phyloP scores from a whole-genome alignment of 1,140 invertebrate species.

The Trachymyrmex cornetzi region DNA sequence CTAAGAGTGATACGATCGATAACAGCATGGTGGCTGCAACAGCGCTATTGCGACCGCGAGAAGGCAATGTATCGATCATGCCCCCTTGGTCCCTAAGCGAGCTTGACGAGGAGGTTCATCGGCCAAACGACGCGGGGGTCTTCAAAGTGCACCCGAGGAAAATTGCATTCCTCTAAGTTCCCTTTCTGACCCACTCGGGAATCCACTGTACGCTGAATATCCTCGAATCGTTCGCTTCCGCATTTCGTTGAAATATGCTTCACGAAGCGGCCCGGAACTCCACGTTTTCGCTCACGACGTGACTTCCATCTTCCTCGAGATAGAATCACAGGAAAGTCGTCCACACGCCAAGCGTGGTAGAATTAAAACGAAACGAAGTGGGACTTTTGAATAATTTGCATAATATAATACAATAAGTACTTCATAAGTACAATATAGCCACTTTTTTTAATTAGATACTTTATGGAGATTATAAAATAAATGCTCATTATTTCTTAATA shows the following conservation, averaged over 20 bases:
- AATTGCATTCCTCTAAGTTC: conserved; percentile 76
- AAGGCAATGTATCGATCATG: conserved; percentile 65
- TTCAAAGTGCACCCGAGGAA: conserved; percentile 70
- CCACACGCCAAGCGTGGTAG: neutral
- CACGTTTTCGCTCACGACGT: conserved; percentile 25
- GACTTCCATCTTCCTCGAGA: neutral
- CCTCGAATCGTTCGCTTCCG: conserved; percentile 65
- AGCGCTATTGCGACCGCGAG: conserved; percentile 8
- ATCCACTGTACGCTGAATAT: conserved; percentile 66
- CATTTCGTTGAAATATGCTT: conserved; percentile 67
- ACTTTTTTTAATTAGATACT: neutral
- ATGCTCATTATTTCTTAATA: neutral
- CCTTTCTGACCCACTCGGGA: conserved; percentile 66
- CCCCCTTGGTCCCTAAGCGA: conserved; percentile 16
- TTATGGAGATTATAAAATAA: neutral
- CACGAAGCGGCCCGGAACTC: neutral
- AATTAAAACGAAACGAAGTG: neutral
- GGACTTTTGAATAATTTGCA: neutral
- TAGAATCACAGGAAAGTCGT: neutral
- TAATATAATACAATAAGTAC: neutral
- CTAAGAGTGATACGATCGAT: conserved; percentile 46
- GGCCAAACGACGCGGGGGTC: conserved; percentile 60
- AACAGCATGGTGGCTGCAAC: conserved; percentile 14
- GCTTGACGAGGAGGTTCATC: conserved; percentile 73
- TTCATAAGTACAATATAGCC: neutral